A percentile compares a stretch with the other conserved stretches of the same genome.
Evolutionary conservation across 2,113 vertebrate genomes (phyloP).

Genomic region (Stercorarius parasiticus): DNA sequence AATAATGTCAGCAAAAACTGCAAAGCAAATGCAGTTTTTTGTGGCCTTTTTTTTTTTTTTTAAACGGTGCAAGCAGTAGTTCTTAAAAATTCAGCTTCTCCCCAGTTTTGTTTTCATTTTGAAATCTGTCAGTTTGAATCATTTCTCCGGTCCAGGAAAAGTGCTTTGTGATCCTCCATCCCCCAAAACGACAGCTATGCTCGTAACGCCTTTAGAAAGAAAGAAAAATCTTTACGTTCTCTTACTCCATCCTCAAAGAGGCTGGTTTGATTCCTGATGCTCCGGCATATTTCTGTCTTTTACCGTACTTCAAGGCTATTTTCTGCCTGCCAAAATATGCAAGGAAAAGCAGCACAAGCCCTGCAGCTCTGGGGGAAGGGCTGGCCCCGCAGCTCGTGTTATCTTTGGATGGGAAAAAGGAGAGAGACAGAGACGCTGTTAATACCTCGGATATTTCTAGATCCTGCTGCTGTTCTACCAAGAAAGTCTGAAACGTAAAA

Average conservation of each 20-base stretch:
- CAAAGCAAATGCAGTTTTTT: neutral
- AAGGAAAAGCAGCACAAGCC: slow-evolving; percentile 27
- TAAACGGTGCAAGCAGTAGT: neutral
- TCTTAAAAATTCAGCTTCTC: neutral
- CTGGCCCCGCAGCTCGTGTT: slow-evolving; percentile 36
- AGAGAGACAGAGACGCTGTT: slow-evolving; percentile 29
- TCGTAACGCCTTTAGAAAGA: neutral
- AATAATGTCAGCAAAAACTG: slow-evolving; percentile 1
- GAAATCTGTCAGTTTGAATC: slow-evolving; percentile 15
- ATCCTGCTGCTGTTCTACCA: neutral
- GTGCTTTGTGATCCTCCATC: neutral
- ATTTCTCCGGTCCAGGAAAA: neutral
- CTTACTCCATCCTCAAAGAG: neutral
- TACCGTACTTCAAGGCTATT: slow-evolving; percentile 34
- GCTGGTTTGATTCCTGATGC: slow-evolving; percentile 14
- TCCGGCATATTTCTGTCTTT: slow-evolving; percentile 34
- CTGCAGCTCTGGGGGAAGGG: slow-evolving; percentile 50
- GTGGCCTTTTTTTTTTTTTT: neutral
- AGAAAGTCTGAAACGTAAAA: slow-evolving; percentile 3
- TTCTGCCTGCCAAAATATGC: slow-evolving; percentile 57
- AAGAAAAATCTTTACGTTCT: neutral
- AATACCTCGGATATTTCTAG: neutral
- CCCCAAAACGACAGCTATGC: neutral
- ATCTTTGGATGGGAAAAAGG: slow-evolving; percentile 48
- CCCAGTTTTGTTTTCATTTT: neutral